Base-by-base conservation (phyloP, 2,888 invertebrate genomes). In the Caenorhabditis wallacei region DNA sequence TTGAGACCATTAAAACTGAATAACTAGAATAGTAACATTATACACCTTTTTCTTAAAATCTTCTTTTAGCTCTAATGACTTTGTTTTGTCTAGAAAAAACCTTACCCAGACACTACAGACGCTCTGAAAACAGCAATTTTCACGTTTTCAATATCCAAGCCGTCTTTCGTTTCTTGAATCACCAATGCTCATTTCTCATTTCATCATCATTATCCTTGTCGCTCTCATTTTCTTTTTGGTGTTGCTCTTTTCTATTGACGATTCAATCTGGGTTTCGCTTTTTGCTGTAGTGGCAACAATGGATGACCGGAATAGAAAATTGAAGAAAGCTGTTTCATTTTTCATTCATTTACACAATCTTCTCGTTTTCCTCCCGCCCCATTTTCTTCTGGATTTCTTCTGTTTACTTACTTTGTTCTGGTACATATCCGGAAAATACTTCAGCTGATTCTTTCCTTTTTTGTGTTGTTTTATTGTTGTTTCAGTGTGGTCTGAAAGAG, bases 331-430 rank as follows among this genome's bases (percentile, higher is more conserved):
- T 64, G 74, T 75, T 64, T 68, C 66, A 66, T 75, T 68, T 48
- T 68, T 51, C 66, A 66, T 75, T 75, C 75, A 75, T 75, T 68
- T 75, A 66, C 64, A 68, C 75, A 66, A 57, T 68, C 40, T 30
- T 48, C 22, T 43, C 46, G 56, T 46, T 54, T 51, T 35, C 66
- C 10, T 20, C 20, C 18, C 20, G 53, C 11, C 11, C 22, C 18
- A 30, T n/a, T 51, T 35, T 48, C n/a, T 54, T 18, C 26, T 30
- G n/a, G 30, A 24, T 37, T 61, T 70, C 7, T 35, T 37, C 26
- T 75, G 43, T 74, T 74, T 74, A 66, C 74, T 43, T 57, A 74
- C 64, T 74, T 66, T 24, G 18, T 22, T 24, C 40, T 54, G n/a
- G 53, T 46, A 26, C 13, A 26, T 61, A 37, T 61, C 59, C 57